These are phyloP conservation scores for Bradypus variegatus DNA, from an alignment of 2,797 vertebrate genomes.

Conservation along the genomic window DNA sequence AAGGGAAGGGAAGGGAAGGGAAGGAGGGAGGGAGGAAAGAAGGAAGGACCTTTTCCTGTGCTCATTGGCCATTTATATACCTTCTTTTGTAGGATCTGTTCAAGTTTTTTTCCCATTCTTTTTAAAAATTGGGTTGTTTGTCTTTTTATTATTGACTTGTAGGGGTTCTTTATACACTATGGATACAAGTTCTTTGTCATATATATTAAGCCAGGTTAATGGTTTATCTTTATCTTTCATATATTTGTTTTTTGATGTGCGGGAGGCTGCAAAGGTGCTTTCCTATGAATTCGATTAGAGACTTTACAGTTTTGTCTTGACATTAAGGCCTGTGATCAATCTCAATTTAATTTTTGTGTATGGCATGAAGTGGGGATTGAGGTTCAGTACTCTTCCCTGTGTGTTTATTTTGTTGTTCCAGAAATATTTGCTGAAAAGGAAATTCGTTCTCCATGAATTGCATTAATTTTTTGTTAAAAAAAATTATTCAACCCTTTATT, in stretches of 20 bases:
- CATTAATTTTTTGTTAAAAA: not conserved
- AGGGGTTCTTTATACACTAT: no score
- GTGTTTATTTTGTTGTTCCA: not conserved
- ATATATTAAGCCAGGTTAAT: not conserved
- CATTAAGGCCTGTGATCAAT: no score
- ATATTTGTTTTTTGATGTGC: not conserved
- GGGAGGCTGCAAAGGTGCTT: not conserved
- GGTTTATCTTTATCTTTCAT: not conserved
- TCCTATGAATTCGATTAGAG: not conserved
- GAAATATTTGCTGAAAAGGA: not conserved
- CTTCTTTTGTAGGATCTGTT: no score
- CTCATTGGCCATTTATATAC: not conserved
- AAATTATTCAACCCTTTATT: not conserved
- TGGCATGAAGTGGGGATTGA: not conserved
- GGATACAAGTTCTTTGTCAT: not conserved
- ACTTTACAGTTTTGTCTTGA: not conserved
- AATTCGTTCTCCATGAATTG: not conserved
- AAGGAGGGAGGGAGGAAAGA: not conserved
- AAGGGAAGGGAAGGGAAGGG: not conserved
- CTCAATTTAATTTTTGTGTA: no score
- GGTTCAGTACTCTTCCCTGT: no score
- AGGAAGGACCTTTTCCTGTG: not conserved
- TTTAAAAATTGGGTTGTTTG: no score
- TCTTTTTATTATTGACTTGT: not conserved
- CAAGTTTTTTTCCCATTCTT: no score